These are phyloP conservation scores for Rhogogaster chlorosoma DNA, from an alignment of 2,888 invertebrate species.

Conservation along the genomic window DNA sequence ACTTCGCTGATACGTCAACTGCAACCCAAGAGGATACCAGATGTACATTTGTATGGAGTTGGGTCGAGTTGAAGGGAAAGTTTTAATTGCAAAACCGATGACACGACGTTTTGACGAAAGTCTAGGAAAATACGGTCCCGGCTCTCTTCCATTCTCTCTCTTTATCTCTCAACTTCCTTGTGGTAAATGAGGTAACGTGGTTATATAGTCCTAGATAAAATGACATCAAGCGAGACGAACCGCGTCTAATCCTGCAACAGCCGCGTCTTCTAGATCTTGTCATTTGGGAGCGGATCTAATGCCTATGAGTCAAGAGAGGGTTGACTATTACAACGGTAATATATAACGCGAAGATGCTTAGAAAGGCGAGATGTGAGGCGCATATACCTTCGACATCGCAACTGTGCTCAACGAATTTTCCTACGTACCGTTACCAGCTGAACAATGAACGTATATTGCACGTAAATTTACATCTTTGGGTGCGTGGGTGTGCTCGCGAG, in stretches of 20 bases:
- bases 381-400: background rate
- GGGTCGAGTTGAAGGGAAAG: background rate
- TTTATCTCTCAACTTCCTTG: background rate
- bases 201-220: background rate
- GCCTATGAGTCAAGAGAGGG: background rate
- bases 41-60: background rate
- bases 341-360: conserved; percentile 27
- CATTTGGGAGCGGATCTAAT: conserved; percentile 5
- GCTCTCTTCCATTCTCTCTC: background rate
- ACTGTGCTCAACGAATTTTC: conserved; percentile 17
- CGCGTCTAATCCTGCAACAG: conserved; percentile 11
- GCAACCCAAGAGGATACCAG: background rate
- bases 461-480: background rate
- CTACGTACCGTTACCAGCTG: background rate
- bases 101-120: background rate
- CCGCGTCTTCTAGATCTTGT: conserved; percentile 15
- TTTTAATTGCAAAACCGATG: conserved; percentile 28
- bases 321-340: conserved; percentile 16
- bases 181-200: background rate
- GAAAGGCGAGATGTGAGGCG: background rate
- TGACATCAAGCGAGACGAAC: conserved; percentile 32
- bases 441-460: conserved; percentile 38
- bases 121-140: background rate
- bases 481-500: background rate
- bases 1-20: conserved; percentile 16